Evolutionary conservation across 2,888 invertebrate genomes (phyloP), one percentile per base, ranked within the genome.

Genomic region (Clunio marinus): DNA sequence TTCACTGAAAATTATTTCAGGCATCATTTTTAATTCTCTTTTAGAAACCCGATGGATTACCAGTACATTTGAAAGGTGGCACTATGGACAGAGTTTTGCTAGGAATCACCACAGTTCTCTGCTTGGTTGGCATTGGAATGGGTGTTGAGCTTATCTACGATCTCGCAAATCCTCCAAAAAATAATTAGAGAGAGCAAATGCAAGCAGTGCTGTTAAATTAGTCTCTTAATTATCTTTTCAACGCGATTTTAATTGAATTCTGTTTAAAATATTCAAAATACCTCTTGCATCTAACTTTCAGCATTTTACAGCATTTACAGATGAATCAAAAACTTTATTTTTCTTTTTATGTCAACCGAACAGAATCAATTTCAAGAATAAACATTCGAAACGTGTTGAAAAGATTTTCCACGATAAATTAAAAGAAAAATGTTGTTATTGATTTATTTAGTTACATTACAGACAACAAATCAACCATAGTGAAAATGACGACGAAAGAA

Each of bases 41-140:
- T 24, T 58, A 68, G 68, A 68, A 68, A 58, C 25, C 57, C 13
- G 68, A 68, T 27, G 68, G 68, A 5, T 28, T 68, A 10, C 68
- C 68, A 35, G 45, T 68, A 15, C 68, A 68, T 15, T 58, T 68
- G 27, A 68, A 68, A 20, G 68, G 68, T 15, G 68, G 68, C 13
- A n/a, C 27, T 5, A 1, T 58, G 3, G 68, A 68, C 20, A 68
- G 41, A 58, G 27, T 20, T 22, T 41, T 68, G 1, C 58, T 35
- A 15, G 68, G 41, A n/a, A 20, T 20, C n/a, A 68, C 68, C n/a
- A 5, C 27, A 7, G 37, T 58, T 4, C 5, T 20, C 3, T 68
- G 68, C 41, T 8, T 41, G 1, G 0, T 17, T 37, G 68, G 68
- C 8, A 1, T 68, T 1, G 58, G 57, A 2, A 27, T 25, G 25